Evolutionary conservation across 1,140 invertebrate genomes (phyloP), one percentile per base, ranked within the genome.

Genomic region (Pteromalus puparum): DNA sequence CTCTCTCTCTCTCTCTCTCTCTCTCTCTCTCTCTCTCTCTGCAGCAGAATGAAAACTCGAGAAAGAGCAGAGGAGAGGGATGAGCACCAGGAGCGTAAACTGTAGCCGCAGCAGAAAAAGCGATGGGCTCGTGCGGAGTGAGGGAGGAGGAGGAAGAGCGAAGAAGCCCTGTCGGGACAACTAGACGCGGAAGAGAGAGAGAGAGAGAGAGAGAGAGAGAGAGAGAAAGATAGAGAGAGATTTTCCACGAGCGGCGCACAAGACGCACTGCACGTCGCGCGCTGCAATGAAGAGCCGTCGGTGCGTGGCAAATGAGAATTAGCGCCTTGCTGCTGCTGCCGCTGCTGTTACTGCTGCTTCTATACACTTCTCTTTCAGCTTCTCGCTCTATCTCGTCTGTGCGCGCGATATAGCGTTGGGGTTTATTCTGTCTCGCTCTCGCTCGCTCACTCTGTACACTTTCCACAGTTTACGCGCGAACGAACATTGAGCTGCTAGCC

Each of bases 241-340:
- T 70, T 70, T 70, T 70, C 67, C 26, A 61, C 18, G 67, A 70
- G 67, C 24, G 26, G 67, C 15, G 67, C 67, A 26, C 67, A 70
- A 70, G 67, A 30, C 26, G 67, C 67, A 70, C 67, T 70, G 26
- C 26, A 70, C 67, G 67, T 30, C 28, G 6, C 24, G 4, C 65
- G 4, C 21, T 70, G 67, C 67, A 30, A 70, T 70, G 67, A 30
- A 70, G 67, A 70, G 28, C 34, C 72, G 21, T 30, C 72, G 28
- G 34, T 74, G 72, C 72, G 34, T 74, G 72, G 34, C 34, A 38
- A 74, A 74, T 74, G 72, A 74, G 72, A 74, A 74, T 74, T 74
- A 74, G 72, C 34, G 34, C 72, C 34, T 74, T 74, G 21, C 21
- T 42, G 30, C 12, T 75, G 15, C 34, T 30, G 12, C 38, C 9